Conservation (phyloP, 2,797 vertebrate genomes). For the Uromys caudimaculatus region DNA sequence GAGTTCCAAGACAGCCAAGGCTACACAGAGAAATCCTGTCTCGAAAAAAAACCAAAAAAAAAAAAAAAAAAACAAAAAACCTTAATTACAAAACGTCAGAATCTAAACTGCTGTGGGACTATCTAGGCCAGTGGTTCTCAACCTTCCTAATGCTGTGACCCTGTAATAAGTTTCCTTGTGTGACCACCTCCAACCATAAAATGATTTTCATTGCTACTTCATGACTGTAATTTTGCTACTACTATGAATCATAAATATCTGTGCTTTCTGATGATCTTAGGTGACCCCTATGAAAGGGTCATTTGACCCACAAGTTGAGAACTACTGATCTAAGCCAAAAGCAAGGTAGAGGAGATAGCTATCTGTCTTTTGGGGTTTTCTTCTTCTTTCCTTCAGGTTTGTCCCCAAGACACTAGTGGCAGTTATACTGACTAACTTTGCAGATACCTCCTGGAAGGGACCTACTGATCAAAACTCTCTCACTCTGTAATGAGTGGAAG, state of each 20-base stretch:
- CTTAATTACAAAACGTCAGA: not conserved
- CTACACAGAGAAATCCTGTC: too few species aligned
- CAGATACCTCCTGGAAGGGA: not conserved
- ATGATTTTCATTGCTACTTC: not conserved
- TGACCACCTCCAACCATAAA: not conserved
- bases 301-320: not conserved
- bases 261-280: not conserved
- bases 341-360: not conserved
- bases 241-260: not conserved
- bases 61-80: too few species aligned
- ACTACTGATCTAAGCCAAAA: not conserved
- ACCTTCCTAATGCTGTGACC: not conserved
- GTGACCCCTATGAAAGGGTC: not conserved
- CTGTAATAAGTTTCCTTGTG: not conserved
- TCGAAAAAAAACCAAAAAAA: too few species aligned
- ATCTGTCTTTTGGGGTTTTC: not conserved
- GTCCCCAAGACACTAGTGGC: not conserved
- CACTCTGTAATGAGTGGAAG: conserved; percentile 44
- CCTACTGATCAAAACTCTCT: not conserved
- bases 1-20: too few species aligned
- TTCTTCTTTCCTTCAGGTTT: not conserved
- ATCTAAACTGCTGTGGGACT: not conserved
- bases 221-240: not conserved
- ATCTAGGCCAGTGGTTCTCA: not conserved
- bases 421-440: not conserved